Base-by-base conservation (phyloP, 2,888 invertebrate genomes). In the Vandiemenella viatica region DNA sequence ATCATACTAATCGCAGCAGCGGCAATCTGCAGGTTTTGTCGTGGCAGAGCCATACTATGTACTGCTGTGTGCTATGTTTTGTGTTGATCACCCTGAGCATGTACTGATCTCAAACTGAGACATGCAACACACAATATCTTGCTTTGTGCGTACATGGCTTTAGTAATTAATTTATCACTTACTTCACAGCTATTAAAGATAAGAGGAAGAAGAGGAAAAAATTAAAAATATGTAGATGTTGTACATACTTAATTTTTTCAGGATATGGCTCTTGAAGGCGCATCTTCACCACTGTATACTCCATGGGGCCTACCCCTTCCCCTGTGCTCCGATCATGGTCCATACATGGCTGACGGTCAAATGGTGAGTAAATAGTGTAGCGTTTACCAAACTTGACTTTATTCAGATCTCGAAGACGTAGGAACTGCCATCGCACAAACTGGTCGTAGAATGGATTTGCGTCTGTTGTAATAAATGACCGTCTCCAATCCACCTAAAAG, bases 261-360 rank as follows among this genome's bases (percentile, higher is more conserved):
- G 89, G 87, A 56, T 77, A 75, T 1, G 90, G 87, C 59, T 80
- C 71, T 19, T 80, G 60, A 4, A 93, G 67, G 66, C 82, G 80
- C 81, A 99, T 83, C 70, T 98, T 98, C 52, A 99, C 79, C 1
- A 98, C 72, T 1, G 95, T 96, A 63, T 98, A 99, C 66, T 98
- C 98, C 66, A 96, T 96, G 1, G 96, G 92, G 0, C 92, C 97
- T 4, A 96, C 96, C 43, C 96, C 97, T 71, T 99, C 98, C 0
- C 98, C 98, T 2, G 81, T 73, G 37, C 89, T 82, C 58, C 98
- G 77, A 66, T 99, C 98, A 64, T 99, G 98, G 67, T 99, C 98
- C 98, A 99, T 98, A 64, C 98, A 99, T 0, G 98, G 97, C 65
- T 99, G 98, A 7, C 84, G 84, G 68, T 99, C 98, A 61, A 86